phyloP scores from a whole-genome alignment of 2,888 invertebrate genomes.

The Lucinisca nassula region DNA sequence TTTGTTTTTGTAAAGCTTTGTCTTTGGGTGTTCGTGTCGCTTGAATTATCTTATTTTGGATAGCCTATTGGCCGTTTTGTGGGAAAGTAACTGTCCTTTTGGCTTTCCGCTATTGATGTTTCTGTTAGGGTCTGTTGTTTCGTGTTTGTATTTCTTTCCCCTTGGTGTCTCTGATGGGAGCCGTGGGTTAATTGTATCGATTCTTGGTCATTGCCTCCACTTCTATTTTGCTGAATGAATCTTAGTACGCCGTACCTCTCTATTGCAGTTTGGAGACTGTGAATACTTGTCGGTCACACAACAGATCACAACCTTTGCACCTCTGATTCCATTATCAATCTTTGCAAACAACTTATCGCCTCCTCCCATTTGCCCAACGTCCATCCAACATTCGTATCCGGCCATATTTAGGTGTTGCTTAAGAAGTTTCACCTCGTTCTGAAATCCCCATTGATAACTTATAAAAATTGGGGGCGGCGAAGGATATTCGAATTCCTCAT shows the following conservation, averaged over 20 bases:
- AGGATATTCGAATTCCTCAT: conserved; percentile 72
- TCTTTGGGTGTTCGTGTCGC: too few species aligned
- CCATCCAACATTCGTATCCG: conserved; percentile 86
- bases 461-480: conserved; percentile 72
- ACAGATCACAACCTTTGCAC: conserved; percentile 79
- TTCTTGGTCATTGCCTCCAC: too few species aligned
- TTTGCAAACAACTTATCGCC: conserved; percentile 87
- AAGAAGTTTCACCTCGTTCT: conserved; percentile 84
- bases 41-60: too few species aligned
- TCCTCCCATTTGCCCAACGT: conserved; percentile 87
- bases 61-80: too few species aligned
- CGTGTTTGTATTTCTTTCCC: too few species aligned
- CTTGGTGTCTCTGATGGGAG: too few species aligned
- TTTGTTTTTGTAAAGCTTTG: too few species aligned
- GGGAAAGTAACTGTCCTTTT: too few species aligned
- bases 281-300: conserved; percentile 83
- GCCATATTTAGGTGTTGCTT: conserved; percentile 84
- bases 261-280: conserved; percentile 86
- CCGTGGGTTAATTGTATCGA: too few species aligned
- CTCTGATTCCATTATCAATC: conserved; percentile 84
- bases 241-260: conserved; percentile 86
- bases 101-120: too few species aligned
- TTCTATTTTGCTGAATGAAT: too few species aligned
- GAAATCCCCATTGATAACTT: conserved; percentile 85
- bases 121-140: too few species aligned